Evolutionary conservation across 2,113 vertebrate genomes (phyloP).

Genomic region (Oryctolagus cuniculus): DNA sequence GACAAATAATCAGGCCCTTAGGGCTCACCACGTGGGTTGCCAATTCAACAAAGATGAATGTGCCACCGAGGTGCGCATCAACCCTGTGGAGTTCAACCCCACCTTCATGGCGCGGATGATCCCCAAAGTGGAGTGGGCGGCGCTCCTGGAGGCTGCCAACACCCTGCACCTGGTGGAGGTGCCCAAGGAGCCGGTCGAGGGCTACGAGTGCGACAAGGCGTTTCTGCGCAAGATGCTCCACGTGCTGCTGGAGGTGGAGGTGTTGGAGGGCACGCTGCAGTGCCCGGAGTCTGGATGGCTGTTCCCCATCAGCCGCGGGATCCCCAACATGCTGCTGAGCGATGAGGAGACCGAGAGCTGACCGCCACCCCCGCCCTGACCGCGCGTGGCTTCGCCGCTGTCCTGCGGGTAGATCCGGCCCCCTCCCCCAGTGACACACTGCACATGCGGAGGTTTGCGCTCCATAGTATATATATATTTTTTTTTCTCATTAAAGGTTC

Average conservation of each 20-base stretch:
- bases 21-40: too few relatives aligned
- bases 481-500: conserved; percentile 85
- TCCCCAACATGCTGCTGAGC: conserved; percentile 95
- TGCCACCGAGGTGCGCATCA: conserved; percentile 94
- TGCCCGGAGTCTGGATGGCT: conserved; percentile 94
- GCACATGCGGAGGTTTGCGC: conserved; percentile 61
- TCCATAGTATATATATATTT: conserved; percentile 47
- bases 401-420: too few relatives aligned
- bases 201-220: conserved; percentile 90
- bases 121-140: conserved; percentile 94
- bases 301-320: conserved; percentile 94
- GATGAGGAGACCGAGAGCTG: conserved; percentile 89
- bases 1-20: too few relatives aligned
- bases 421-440: neutral
- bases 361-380: neutral
- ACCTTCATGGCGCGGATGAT: conserved; percentile 94
- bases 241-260: conserved; percentile 94
- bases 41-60: too few relatives aligned
- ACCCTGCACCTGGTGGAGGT: conserved; percentile 90
- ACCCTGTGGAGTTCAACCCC: conserved; percentile 93
- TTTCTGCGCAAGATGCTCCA: conserved; percentile 94
- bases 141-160: conserved; percentile 92
- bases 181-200: conserved; percentile 86
- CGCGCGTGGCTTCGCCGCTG: too few relatives aligned
- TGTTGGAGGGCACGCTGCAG: conserved; percentile 92